A percentile compares a stretch with the other conserved stretches of the same genome.
phyloP scores from a whole-genome alignment of 1,140 invertebrate species.

The Yoshiicerus persimilis region DNA sequence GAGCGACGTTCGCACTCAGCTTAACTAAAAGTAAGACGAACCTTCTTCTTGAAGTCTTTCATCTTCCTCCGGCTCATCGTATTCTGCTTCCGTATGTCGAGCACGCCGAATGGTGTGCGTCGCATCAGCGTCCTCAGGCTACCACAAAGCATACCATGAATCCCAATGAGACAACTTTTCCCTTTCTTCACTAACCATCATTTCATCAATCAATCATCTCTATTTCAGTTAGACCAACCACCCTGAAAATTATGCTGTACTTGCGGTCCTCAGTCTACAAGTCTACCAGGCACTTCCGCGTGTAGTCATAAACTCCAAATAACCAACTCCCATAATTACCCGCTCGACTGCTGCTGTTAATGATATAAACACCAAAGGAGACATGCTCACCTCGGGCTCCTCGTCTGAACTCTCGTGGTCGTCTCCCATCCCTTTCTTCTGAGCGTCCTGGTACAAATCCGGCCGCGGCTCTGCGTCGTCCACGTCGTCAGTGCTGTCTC shows the following conservation, averaged over 20 bases:
- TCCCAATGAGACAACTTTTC: neutral
- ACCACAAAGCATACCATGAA: neutral
- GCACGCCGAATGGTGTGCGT: slow-evolving; percentile 61
- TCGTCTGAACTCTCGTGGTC: slow-evolving; percentile 65
- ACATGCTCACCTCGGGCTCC: slow-evolving; percentile 55
- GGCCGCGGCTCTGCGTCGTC: slow-evolving; percentile 53
- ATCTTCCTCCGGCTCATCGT: slow-evolving; percentile 68
- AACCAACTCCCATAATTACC: neutral
- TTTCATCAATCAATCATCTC: neutral
- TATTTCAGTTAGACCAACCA: neutral
- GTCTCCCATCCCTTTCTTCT: slow-evolving; percentile 55
- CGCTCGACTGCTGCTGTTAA: neutral
- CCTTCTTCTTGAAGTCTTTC: slow-evolving; percentile 49
- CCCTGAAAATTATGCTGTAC: neutral
- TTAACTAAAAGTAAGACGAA: neutral
- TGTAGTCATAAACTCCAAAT: neutral
- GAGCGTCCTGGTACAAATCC: slow-evolving; percentile 51
- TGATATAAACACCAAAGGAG: neutral
- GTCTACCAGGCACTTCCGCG: neutral
- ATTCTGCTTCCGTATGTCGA: slow-evolving; percentile 68
- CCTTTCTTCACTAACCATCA: neutral
- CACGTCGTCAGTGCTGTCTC: slow-evolving; percentile 52
- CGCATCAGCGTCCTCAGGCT: slow-evolving; percentile 60
- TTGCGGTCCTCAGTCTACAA: neutral
- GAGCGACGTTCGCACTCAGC: neutral